A percentile compares a stretch with the other conserved stretches of the same genome.
Evolutionary conservation across 2,113 vertebrate genomes (phyloP).

Genomic region (Thamnaconus septentrionalis): DNA sequence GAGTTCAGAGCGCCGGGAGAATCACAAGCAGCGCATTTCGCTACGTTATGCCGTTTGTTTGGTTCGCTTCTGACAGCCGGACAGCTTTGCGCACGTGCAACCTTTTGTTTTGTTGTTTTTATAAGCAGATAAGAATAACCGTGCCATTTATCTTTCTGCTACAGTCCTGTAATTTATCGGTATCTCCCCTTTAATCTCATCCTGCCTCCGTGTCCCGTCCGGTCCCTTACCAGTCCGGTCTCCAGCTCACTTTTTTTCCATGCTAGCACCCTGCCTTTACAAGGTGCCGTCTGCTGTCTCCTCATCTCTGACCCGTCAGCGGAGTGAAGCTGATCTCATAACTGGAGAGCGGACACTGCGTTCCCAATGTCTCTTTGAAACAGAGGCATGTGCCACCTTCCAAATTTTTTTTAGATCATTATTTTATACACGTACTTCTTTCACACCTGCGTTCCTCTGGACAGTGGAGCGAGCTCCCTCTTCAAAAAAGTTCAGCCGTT

Average conservation of each 20-base stretch:
- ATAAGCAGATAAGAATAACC: too few species aligned
- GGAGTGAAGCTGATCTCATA: slow-evolving; percentile 16
- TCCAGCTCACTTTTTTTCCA: neutral
- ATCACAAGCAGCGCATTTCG: slow-evolving; percentile 19
- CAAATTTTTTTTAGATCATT: neutral
- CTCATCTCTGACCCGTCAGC: slow-evolving; percentile 2
- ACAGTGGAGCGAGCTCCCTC: too few species aligned
- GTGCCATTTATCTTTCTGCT: too few species aligned
- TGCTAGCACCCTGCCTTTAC: slow-evolving; percentile 5
- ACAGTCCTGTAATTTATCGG: too few species aligned
- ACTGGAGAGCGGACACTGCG: slow-evolving; percentile 9
- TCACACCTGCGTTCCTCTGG: too few species aligned
- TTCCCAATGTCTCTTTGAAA: slow-evolving; percentile 30
- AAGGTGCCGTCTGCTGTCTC: slow-evolving; percentile 8
- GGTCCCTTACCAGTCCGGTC: too few species aligned
- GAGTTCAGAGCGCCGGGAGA: slow-evolving; percentile 21
- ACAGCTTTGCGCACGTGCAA: neutral
- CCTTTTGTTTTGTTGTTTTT: slow-evolving; percentile 4
- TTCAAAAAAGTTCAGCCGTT: too few species aligned
- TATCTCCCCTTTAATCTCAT: too few species aligned
- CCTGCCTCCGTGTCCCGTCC: too few species aligned
- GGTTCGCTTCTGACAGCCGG: slow-evolving; percentile 18
- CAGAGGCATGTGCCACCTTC: neutral
- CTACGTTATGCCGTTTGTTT: slow-evolving; percentile 7
- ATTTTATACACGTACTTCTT: too few species aligned